Evolutionary conservation across 1,140 invertebrate species (phyloP).

Genomic region (Orchestia grillus): DNA sequence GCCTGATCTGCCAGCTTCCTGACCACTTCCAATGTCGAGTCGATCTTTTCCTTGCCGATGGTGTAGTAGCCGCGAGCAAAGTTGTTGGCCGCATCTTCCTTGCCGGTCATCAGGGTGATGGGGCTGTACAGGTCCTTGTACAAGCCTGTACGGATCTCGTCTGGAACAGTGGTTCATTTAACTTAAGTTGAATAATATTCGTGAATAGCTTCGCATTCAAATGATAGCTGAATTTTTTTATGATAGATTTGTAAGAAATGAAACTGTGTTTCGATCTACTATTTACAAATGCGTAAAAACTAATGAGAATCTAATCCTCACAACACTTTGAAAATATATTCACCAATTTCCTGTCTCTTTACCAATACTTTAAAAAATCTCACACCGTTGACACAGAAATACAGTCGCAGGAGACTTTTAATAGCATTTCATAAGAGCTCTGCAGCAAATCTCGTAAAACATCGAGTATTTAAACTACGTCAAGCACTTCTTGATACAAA

Average conservation of each 20-base stretch:
- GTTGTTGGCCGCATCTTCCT: constrained; percentile 78
- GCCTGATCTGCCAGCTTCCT: constrained; percentile 81
- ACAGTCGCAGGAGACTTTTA: background rate
- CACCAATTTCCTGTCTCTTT: no score
- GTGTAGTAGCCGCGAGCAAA: constrained; percentile 77
- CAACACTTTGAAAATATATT: background rate
- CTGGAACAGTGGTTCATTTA: constrained; percentile 61
- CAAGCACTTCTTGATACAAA: background rate
- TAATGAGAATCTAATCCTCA: background rate
- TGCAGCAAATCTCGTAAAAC: background rate
- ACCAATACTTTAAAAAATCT: background rate
- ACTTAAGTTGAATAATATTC: background rate
- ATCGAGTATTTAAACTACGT: background rate
- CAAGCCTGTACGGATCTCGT: constrained; percentile 74
- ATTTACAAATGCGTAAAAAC: background rate
- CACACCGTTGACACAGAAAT: background rate
- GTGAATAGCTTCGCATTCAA: background rate
- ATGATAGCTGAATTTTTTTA: background rate
- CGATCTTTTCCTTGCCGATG: constrained; percentile 76
- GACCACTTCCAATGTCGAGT: constrained; percentile 73
- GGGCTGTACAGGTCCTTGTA: constrained; percentile 76
- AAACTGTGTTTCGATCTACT: background rate
- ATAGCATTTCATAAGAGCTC: background rate
- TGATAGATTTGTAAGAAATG: background rate
- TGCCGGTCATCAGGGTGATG: constrained; percentile 76